Base-by-base conservation (phyloP, 2,797 vertebrate species). In the Podargus strigoides region DNA sequence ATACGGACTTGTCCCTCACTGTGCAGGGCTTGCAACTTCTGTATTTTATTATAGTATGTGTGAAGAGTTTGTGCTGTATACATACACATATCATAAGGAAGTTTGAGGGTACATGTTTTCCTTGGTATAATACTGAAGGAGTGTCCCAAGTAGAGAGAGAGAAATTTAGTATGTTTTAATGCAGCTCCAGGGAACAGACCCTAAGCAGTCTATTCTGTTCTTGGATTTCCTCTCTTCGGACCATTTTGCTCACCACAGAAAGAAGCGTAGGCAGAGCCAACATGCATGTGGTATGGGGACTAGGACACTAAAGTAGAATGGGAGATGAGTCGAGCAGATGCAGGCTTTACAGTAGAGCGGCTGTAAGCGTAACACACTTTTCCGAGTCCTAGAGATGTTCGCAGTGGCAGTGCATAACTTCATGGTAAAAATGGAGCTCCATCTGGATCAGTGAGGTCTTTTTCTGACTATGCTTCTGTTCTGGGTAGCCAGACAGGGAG, bases 401-500 rank as follows among this genome's bases (percentile, higher is more conserved):
- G 36, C 58, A 74, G 36, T 84, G 66, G 42, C 55, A 81, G 3
- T 28, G 22, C 50, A 12, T 75, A 66, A 52, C 72, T 83, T 52
- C 0, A 0, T 55, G 70, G 19, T 75, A 62, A 86, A 15, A 78
- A 86, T 2, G 30, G 84, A 94, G 41, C 64, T 88, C 26, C 6
- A 2, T 75, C 39, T 69, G 63, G 88, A 81, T 91, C 92, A 91
- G n/a, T 63, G 87, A 84, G 44, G 30, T 56, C 15, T 85, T 91
- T 94, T 91, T 85, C 73, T 90, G 39, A 69, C n/a, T 80, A 1
- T 8, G 39, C 76, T 92, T 94, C 87, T 95, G 89, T 93, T 95
- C 85, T 87, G 87, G 59, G 66, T 81, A 66, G 66, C 41, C 58
- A 50, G 60, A 83, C 21, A 47, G 84, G 76, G 82, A 86, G 75